phyloP scores from a whole-genome alignment of 2,797 vertebrate genomes.

The Hemibagrus guttatus region DNA sequence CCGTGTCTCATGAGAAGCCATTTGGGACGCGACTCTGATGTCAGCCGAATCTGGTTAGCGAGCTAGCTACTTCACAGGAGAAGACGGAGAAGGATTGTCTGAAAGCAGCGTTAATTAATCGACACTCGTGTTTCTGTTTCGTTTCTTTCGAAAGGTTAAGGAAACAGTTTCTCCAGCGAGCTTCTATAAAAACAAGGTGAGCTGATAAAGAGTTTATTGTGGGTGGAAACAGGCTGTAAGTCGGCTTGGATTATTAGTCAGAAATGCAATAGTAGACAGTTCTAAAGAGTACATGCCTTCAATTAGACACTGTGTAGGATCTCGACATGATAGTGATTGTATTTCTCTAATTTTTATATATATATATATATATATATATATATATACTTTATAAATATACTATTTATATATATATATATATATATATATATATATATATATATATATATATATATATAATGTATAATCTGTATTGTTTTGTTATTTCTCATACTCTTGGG shows the following conservation, averaged over 20 bases:
- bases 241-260: too few species aligned
- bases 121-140: not conserved
- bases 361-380: too few species aligned
- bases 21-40: not conserved
- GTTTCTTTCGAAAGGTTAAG: slow-evolving; percentile 1
- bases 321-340: not conserved
- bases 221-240: not conserved
- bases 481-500: not conserved
- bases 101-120: not conserved
- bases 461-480: not conserved
- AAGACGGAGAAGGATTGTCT: not conserved
- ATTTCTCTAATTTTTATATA: not conserved
- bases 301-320: not conserved
- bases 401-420: too few species aligned
- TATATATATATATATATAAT: too few species aligned
- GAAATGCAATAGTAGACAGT: not conserved
- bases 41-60: not conserved
- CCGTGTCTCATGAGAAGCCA: not conserved
- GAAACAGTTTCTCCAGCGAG: not conserved
- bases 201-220: not conserved
- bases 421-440: too few species aligned
- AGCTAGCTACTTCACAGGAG: not conserved
- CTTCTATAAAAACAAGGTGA: not conserved
- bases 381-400: too few species aligned
- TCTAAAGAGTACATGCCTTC: not conserved